Evolutionary conservation across 2,113 vertebrate species (phyloP).

Genomic region (Brachypodius melanocephalos): DNA sequence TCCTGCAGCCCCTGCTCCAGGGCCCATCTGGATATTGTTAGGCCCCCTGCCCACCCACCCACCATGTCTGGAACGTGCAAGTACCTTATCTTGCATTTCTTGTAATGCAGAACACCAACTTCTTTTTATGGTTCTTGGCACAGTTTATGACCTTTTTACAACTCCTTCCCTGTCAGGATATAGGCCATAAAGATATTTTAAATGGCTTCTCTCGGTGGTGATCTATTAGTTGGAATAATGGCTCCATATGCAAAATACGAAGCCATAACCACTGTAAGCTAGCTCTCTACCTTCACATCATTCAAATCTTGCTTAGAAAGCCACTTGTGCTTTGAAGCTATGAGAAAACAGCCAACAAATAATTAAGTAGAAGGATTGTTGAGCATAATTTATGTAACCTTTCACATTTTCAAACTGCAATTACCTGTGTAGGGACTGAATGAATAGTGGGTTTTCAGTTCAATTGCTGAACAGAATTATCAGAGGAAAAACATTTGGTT

Average conservation of each 20-base stretch:
- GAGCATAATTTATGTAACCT: conserved; percentile 54
- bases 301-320: conserved; percentile 16
- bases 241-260: conserved; percentile 59
- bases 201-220: conserved; percentile 47
- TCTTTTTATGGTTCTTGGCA: conserved; percentile 64
- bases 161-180: conserved; percentile 55
- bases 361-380: conserved; percentile 10
- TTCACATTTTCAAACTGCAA: conserved; percentile 38
- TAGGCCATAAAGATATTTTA: conserved; percentile 63
- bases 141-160: conserved; percentile 60
- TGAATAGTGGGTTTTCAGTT: conserved; percentile 50
- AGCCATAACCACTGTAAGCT: conserved; percentile 36
- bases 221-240: conserved; percentile 60
- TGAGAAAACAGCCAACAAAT: conserved; percentile 45
- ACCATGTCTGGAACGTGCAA: conserved; percentile 57
- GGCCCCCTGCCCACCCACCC: conserved; percentile 47
- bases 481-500: conserved; percentile 23
- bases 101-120: conserved; percentile 59
- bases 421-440: conserved; percentile 6
- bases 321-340: conserved; percentile 30
- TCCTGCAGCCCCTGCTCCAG: background rate
- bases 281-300: background rate
- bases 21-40: conserved; percentile 66
- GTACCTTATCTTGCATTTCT: conserved; percentile 64
- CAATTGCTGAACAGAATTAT: background rate